Percentiles rank a stretch among this genome's conserved stretches.
phyloP scores from a whole-genome alignment of 2,113 vertebrate genomes.

The Hiodon alosoides region DNA sequence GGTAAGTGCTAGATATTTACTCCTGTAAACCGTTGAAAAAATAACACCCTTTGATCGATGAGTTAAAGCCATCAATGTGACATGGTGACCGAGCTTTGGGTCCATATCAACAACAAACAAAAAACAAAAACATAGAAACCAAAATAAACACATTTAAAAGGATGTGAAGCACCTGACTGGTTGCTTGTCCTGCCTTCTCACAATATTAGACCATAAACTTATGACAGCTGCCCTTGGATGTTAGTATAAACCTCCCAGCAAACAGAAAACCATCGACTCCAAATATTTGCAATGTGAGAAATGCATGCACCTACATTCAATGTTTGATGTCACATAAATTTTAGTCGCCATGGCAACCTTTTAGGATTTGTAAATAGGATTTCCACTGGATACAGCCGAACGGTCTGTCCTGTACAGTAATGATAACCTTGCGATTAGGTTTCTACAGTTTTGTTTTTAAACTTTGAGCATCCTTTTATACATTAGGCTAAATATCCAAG shows the following conservation, averaged over 20 bases:
- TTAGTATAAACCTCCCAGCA: constrained; percentile 45
- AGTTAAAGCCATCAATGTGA: too few relatives aligned
- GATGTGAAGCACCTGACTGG: neutral
- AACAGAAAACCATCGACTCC: constrained; percentile 31
- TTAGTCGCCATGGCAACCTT: constrained; percentile 60
- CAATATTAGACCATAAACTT: neutral
- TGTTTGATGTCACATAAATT: constrained; percentile 65
- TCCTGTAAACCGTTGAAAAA: too few relatives aligned
- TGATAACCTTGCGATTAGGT: constrained; percentile 30
- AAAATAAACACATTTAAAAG: neutral
- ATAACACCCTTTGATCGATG: too few relatives aligned
- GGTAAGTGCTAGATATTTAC: too few relatives aligned
- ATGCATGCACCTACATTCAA: constrained; percentile 58
- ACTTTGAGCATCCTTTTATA: too few relatives aligned
- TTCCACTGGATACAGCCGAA: constrained; percentile 32
- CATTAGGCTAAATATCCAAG: too few relatives aligned
- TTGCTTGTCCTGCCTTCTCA: neutral
- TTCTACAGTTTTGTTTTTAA: neutral
- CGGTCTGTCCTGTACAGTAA: constrained; percentile 11
- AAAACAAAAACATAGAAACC: neutral
- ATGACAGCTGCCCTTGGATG: constrained; percentile 39
- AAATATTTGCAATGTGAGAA: constrained; percentile 26
- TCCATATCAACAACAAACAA: too few relatives aligned
- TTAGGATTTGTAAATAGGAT: constrained; percentile 38
- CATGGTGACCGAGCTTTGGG: neutral